Base-by-base conservation (phyloP, 2,888 invertebrate genomes). In the Dryadula phaetusa region DNA sequence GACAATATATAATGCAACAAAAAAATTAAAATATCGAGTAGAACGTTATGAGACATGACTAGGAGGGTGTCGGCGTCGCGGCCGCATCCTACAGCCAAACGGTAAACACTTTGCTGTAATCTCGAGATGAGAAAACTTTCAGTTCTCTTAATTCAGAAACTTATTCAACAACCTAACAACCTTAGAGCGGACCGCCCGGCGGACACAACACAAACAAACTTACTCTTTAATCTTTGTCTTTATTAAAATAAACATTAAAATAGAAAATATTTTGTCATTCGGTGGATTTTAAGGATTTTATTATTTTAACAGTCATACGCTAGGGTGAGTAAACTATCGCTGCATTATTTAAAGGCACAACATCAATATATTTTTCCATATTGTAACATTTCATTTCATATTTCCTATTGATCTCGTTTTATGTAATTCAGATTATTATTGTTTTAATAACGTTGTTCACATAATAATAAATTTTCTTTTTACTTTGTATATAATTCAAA, bases 71-170 rank as follows among this genome's bases (percentile, higher is more conserved):
- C 76, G 72, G 79, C 79, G 79, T 72, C 84, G 83, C 85, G 85
- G 86, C 86, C 85, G 86, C 89, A 83, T 88, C 89, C 85, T 84
- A 82, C 88, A 90, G 91, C 92, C 92, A 88, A 92, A 93, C 93
- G 92, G 93, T 93, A 93, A 93, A 93, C 93, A 93, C 93, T 93
- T 92, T 86, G 92, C 92, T 91, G 92, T 93, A 93, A 93, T 93
- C 93, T 93, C 90, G 88, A 93, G 93, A 93, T 93, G 93, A 93
- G 93, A 93, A 93, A 93, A 93, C 92, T 93, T 92, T 92, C 92
- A 92, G 93, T 92, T 90, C 92, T 93, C 93, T 93, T 93, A 93
- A 93, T 93, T 93, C 93, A 92, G 91, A 93, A 93, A 93, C 92
- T 93, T 93, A 92, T 92, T 92, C 92, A 92, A 92, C 90, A 92